These are phyloP conservation scores for Oncorhynchus nerka DNA, from an alignment of 2,113 vertebrate genomes.

Conservation along the genomic window DNA sequence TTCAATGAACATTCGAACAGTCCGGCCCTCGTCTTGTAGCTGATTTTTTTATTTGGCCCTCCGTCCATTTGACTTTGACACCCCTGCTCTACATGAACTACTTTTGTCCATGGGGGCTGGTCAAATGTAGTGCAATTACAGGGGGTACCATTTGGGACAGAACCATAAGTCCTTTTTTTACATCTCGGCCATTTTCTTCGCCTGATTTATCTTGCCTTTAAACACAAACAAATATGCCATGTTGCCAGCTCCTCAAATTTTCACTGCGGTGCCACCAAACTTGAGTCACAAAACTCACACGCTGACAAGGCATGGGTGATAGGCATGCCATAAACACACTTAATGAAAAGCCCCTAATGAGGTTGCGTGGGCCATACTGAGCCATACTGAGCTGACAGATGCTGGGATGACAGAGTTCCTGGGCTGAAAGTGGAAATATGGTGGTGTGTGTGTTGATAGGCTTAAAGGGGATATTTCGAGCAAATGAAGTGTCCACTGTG, in stretches of 20 bases:
- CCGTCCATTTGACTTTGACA: too few relatives aligned
- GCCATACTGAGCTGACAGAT: constrained; percentile 45
- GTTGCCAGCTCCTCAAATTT: constrained; percentile 68
- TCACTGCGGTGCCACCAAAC: constrained; percentile 59
- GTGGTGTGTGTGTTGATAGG: constrained; percentile 11
- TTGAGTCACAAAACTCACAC: constrained; percentile 48
- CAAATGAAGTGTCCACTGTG: too few relatives aligned
- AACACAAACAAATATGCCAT: constrained; percentile 60
- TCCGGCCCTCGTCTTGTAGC: too few relatives aligned
- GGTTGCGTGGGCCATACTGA: constrained; percentile 18
- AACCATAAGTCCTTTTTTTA: constrained; percentile 43
- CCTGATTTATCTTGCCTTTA: constrained; percentile 21
- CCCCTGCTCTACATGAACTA: too few relatives aligned
- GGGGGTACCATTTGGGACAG: background rate
- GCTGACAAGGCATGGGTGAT: constrained; percentile 38
- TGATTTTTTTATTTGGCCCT: too few relatives aligned
- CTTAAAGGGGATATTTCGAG: too few relatives aligned
- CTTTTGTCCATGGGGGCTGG: too few relatives aligned
- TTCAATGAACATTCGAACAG: too few relatives aligned
- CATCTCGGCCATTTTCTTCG: constrained; percentile 20
- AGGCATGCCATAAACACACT: constrained; percentile 42
- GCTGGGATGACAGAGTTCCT: constrained; percentile 11
- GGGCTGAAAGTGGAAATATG: background rate
- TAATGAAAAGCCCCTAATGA: constrained; percentile 56
- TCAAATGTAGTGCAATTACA: too few relatives aligned